These are phyloP conservation scores for Synanthedon andrenaeformis DNA, from an alignment of 2,888 invertebrate genomes.

Conservation along the genomic window DNA sequence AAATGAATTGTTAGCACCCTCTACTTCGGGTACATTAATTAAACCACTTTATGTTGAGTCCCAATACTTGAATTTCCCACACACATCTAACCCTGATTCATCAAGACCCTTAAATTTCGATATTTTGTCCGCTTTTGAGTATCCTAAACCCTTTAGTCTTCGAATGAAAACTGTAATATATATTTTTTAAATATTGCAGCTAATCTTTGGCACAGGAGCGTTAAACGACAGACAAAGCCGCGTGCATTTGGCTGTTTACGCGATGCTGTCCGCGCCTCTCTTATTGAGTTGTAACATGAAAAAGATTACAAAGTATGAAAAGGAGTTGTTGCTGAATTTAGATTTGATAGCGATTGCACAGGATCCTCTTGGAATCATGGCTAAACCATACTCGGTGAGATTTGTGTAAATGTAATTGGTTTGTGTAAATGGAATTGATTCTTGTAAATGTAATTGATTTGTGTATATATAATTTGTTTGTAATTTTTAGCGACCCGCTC, in stretches of 20 bases:
- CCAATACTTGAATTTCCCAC: too few species aligned
- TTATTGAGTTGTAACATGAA: slow-evolving; percentile 74
- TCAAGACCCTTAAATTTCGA: too few species aligned
- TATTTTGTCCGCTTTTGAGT: too few species aligned
- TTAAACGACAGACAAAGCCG: slow-evolving; percentile 70
- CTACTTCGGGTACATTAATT: too few species aligned
- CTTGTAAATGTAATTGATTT: background rate
- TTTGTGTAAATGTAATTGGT: background rate
- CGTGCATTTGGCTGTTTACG: slow-evolving; percentile 74
- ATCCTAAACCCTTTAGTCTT: too few species aligned
- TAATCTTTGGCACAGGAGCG: slow-evolving; percentile 64
- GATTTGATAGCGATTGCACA: slow-evolving; percentile 74
- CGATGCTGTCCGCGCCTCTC: slow-evolving; percentile 75
- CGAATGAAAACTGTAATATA: too few species aligned
- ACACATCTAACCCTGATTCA: too few species aligned
- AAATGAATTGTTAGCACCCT: too few species aligned
- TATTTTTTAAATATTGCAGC: slow-evolving; percentile 28
- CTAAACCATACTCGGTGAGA: slow-evolving; percentile 41
- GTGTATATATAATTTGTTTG: too few species aligned
- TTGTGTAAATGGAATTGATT: background rate
- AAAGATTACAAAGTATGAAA: slow-evolving; percentile 47
- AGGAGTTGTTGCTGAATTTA: slow-evolving; percentile 68
- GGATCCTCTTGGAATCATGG: slow-evolving; percentile 74
- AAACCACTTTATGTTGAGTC: too few species aligned
- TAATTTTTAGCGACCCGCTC: too few species aligned